phyloP scores from a whole-genome alignment of 2,113 vertebrate species.

The Sceloporus tristichus region DNA sequence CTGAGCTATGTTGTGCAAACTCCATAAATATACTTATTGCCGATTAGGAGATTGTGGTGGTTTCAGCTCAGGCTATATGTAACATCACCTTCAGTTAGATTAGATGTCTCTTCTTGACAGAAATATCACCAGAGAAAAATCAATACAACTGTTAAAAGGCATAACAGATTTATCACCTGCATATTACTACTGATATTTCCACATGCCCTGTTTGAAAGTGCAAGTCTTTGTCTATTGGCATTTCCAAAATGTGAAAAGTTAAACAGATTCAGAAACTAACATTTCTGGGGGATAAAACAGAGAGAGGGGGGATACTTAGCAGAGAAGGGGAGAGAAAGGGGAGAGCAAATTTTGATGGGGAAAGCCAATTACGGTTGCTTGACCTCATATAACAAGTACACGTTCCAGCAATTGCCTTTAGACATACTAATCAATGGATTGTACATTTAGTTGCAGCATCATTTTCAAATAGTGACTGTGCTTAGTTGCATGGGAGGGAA shows the following conservation, averaged over 20 bases:
- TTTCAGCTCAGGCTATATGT: conserved; percentile 51
- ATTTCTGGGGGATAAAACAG: conserved; percentile 36
- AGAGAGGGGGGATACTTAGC: not conserved
- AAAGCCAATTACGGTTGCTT: conserved; percentile 46
- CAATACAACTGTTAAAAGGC: conserved; percentile 63
- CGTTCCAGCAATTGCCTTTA: conserved; percentile 52
- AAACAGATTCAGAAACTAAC: conserved; percentile 57
- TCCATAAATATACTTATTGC: conserved; percentile 46
- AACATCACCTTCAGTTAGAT: conserved; percentile 55
- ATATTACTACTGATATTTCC: conserved; percentile 70
- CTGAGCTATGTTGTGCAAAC: conserved; percentile 25
- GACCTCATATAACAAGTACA: conserved; percentile 43
- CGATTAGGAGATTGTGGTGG: conserved; percentile 52
- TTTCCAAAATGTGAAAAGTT: conserved; percentile 71
- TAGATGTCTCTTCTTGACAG: conserved; percentile 66
- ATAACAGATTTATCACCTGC: conserved; percentile 66
- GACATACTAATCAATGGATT: conserved; percentile 48
- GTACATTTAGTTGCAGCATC: conserved; percentile 35
- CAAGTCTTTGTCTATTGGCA: conserved; percentile 73
- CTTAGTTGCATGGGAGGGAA: conserved; percentile 10
- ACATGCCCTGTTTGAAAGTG: conserved; percentile 53
- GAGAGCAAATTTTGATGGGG: conserved; percentile 33
- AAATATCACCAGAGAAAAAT: conserved; percentile 74
- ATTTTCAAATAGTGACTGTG: conserved; percentile 45
- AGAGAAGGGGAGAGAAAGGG: not conserved